A percentile compares a stretch with the other conserved stretches of the same genome.
These are phyloP conservation scores for Sandelia bainsii DNA, from an alignment of 2,797 vertebrate species.

Conservation along the genomic window DNA sequence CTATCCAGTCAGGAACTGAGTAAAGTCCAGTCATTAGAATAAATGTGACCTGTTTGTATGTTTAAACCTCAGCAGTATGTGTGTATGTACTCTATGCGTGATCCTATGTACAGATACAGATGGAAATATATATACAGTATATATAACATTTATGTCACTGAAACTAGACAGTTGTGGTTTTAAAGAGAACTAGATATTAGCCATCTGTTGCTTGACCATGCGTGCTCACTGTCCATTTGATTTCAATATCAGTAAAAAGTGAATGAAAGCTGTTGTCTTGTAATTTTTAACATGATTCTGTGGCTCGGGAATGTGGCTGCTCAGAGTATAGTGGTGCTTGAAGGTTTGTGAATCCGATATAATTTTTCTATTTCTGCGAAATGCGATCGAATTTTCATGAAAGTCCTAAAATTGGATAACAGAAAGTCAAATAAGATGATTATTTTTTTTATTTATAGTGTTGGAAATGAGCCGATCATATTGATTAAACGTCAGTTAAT, in stretches of 20 bases:
- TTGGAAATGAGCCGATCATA: too few species aligned
- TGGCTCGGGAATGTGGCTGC: not conserved
- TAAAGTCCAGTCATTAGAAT: constrained; percentile 78
- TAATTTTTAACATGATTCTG: constrained; percentile 38
- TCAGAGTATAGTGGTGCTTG: not conserved
- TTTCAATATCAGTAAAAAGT: constrained; percentile 80
- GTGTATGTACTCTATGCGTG: constrained; percentile 75
- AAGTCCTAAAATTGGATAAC: too few species aligned
- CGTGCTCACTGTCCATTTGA: constrained; percentile 77
- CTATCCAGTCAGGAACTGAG: constrained; percentile 67
- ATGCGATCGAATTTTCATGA: too few species aligned
- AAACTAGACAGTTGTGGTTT: constrained; percentile 74
- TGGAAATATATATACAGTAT: constrained; percentile 82
- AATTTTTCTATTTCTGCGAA: too few species aligned
- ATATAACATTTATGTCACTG: constrained; percentile 72
- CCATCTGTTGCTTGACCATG: constrained; percentile 72
- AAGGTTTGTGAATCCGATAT: too few species aligned
- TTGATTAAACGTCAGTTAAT: too few species aligned
- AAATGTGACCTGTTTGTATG: constrained; percentile 64
- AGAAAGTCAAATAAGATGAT: too few species aligned
- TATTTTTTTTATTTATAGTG: too few species aligned
- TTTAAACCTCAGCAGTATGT: constrained; percentile 61
- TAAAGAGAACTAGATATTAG: constrained; percentile 64
- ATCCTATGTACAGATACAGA: constrained; percentile 83
- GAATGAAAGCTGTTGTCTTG: constrained; percentile 40